Conservation (phyloP, 2,888 invertebrate species). For the Cryptocephalus moraei region DNA sequence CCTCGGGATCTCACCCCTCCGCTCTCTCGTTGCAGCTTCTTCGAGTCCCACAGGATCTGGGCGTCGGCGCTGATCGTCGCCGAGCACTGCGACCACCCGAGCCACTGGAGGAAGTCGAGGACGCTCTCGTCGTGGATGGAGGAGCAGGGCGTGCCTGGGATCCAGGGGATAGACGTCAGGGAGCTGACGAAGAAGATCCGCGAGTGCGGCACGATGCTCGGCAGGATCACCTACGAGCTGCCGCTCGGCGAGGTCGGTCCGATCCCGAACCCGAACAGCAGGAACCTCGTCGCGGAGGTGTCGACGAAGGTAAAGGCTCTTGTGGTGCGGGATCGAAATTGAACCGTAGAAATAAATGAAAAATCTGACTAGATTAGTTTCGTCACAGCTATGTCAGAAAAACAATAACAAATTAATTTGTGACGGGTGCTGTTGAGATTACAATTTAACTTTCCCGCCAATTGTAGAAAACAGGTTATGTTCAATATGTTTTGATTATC, state of each 20-base stretch:
- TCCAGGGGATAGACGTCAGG: constrained; percentile 89
- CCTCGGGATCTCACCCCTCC: too few relatives aligned
- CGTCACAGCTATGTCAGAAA: too few relatives aligned
- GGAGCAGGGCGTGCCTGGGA: constrained; percentile 70
- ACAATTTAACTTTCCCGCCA: too few relatives aligned
- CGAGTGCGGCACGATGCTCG: constrained; percentile 76
- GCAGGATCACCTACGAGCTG: constrained; percentile 50
- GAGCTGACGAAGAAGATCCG: constrained; percentile 86
- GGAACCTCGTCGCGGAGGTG: constrained; percentile 87
- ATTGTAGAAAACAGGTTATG: too few relatives aligned
- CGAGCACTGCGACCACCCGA: constrained; percentile 74
- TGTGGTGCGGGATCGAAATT: too few relatives aligned
- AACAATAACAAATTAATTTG: too few relatives aligned
- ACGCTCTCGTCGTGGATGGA: constrained; percentile 81
- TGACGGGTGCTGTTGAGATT: too few relatives aligned
- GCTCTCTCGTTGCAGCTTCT: constrained; percentile 60
- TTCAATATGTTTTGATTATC: too few relatives aligned
- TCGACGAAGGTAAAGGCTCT: constrained; percentile 56
- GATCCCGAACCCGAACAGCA: constrained; percentile 72
- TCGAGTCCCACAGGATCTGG: constrained; percentile 89
- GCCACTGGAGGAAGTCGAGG: constrained; percentile 78
- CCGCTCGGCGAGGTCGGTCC: constrained; percentile 38
- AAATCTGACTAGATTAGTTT: too few relatives aligned
- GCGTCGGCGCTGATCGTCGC: constrained; percentile 86
- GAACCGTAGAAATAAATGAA: too few relatives aligned